These are phyloP conservation scores for Malthinus seriepunctatus DNA, from an alignment of 2,888 invertebrate genomes.

Conservation along the genomic window DNA sequence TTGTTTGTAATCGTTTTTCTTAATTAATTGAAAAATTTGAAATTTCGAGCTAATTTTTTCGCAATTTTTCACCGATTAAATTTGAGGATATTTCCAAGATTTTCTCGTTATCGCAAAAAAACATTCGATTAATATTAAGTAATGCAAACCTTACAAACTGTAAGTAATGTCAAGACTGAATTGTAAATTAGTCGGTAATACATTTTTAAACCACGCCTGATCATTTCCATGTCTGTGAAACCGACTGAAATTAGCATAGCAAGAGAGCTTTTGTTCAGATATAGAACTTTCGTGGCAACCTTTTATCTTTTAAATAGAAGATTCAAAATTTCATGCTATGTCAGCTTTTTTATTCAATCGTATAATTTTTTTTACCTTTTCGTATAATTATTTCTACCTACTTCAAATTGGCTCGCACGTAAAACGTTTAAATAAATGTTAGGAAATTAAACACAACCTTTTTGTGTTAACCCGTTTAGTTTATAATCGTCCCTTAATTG, in stretches of 20 bases:
- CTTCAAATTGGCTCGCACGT: too few species aligned
- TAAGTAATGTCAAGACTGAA: constrained; percentile 15
- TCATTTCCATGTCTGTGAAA: constrained; percentile 23
- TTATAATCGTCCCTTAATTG: too few species aligned
- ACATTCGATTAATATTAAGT: neutral
- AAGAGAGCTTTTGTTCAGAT: constrained; percentile 19
- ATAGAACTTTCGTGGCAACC: constrained; percentile 14
- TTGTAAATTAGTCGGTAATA: constrained; percentile 22
- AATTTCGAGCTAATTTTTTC: too few species aligned
- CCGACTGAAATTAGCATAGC: constrained; percentile 24
- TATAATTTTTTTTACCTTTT: too few species aligned
- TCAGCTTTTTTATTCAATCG: neutral
- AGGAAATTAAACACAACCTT: too few species aligned
- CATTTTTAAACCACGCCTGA: constrained; percentile 24
- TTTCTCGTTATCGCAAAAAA: neutral
- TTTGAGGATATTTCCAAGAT: too few species aligned
- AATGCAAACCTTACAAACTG: constrained; percentile 12
- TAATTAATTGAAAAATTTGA: too few species aligned
- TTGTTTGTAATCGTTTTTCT: too few species aligned
- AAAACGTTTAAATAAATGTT: too few species aligned
- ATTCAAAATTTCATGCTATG: constrained; percentile 11
- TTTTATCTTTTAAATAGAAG: constrained; percentile 11
- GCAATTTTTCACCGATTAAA: too few species aligned
- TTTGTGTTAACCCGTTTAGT: too few species aligned
- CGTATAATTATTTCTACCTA: too few species aligned